Percentiles rank a stretch among this genome's conserved stretches.
Evolutionary conservation across 2,113 vertebrate species (phyloP).

Genomic region (Monopterus albus): DNA sequence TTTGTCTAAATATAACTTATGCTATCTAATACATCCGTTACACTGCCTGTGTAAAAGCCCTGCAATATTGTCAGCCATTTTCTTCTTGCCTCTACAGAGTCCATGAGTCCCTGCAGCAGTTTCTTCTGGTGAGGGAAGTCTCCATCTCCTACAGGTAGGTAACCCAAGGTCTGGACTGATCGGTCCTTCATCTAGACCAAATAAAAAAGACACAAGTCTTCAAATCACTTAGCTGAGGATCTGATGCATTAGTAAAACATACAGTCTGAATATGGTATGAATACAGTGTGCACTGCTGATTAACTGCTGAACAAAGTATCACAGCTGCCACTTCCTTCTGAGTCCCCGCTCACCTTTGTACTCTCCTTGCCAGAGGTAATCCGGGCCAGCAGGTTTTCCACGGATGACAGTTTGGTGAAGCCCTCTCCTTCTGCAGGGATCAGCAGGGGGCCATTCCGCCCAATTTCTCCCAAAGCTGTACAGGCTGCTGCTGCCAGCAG

Average conservation of each 20-base stretch:
- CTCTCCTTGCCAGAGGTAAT: constrained; percentile 96
- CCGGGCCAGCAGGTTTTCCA: constrained; percentile 90
- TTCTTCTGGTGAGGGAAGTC: constrained; percentile 95
- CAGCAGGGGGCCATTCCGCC: constrained; percentile 89
- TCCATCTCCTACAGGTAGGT: constrained; percentile 95
- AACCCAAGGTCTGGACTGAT: constrained; percentile 93
- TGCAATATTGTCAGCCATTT: not conserved
- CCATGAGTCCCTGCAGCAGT: constrained; percentile 96
- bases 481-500: constrained; percentile 90
- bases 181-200: constrained; percentile 93
- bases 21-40: no score
- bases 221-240: not conserved
- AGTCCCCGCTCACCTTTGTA: constrained; percentile 84
- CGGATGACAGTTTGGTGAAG: constrained; percentile 90
- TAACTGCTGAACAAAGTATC: not conserved
- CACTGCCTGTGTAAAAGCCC: no score
- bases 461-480: constrained; percentile 94
- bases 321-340: not conserved
- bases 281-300: not conserved
- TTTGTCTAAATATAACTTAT: no score
- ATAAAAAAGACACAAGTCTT: not conserved
- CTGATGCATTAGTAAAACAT: not conserved
- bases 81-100: constrained; percentile 92
- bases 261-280: not conserved
- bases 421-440: constrained; percentile 89